Percentiles rank a stretch among this genome's conserved stretches.
These are phyloP conservation scores for Pygoscelis antarcticus DNA, from an alignment of 2,113 vertebrate species.

Conservation along the genomic window DNA sequence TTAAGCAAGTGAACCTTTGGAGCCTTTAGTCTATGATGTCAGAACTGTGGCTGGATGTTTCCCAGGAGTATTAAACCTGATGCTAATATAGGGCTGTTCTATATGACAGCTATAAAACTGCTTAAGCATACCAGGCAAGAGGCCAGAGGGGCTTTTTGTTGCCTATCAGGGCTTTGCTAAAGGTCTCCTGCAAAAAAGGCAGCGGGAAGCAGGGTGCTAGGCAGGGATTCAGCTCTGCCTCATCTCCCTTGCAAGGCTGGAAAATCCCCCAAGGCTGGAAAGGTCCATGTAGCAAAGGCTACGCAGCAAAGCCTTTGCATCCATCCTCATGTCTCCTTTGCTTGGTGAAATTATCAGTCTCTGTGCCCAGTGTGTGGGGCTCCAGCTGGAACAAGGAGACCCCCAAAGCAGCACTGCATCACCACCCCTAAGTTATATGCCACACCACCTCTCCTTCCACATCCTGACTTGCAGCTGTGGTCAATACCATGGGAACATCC, in stretches of 20 bases:
- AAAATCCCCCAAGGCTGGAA: not conserved
- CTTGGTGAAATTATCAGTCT: not conserved
- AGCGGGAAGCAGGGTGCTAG: not conserved
- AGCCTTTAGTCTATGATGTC: slow-evolving; percentile 57
- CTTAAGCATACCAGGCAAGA: slow-evolving; percentile 23
- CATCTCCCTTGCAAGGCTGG: not conserved
- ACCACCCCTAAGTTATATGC: rapidly evolving
- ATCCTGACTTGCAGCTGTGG: rapidly evolving
- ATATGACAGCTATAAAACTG: slow-evolving; percentile 61
- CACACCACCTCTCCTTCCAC: not conserved
- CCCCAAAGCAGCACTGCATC: not conserved
- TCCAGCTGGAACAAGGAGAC: not conserved
- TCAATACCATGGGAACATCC: not conserved
- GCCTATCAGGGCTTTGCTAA: slow-evolving; percentile 22
- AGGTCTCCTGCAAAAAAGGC: not conserved
- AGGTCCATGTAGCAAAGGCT: not conserved
- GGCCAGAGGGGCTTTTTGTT: slow-evolving; percentile 43
- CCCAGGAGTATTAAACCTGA: slow-evolving; percentile 49
- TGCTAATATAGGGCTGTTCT: slow-evolving; percentile 49
- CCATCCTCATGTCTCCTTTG: rapidly evolving
- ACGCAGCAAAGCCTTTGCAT: not conserved
- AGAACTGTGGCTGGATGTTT: slow-evolving; percentile 49
- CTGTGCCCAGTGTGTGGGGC: not conserved
- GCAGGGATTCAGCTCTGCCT: not conserved
- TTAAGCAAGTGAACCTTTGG: slow-evolving; percentile 55